Conservation (phyloP, 2,113 vertebrate species). For the Catagonus wagneri region DNA sequence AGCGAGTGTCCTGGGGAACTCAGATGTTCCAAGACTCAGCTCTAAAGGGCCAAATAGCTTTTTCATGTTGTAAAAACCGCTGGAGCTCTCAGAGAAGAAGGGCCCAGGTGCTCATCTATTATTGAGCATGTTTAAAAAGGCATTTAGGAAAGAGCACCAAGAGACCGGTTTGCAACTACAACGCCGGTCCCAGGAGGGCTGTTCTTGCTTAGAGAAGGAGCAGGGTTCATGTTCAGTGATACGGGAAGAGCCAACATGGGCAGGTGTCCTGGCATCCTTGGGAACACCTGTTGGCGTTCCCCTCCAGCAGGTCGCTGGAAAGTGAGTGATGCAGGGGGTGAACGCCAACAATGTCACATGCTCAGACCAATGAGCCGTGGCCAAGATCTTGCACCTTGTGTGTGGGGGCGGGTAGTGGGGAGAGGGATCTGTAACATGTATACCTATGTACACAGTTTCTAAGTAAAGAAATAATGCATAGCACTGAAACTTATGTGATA, state of each 20-base stretch:
- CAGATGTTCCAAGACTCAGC: conserved; percentile 66
- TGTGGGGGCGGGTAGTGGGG: background rate
- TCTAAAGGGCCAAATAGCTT: conserved; percentile 82
- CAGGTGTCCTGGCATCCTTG: background rate
- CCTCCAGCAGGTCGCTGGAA: background rate
- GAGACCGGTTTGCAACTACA: conserved; percentile 75
- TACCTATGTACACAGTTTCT: background rate
- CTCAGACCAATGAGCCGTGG: background rate
- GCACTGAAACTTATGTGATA: background rate
- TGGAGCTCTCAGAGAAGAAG: conserved; percentile 68
- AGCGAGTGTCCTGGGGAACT: conserved; percentile 66
- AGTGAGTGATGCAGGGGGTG: background rate
- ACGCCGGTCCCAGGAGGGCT: conserved; percentile 74
- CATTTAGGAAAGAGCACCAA: conserved; percentile 84
- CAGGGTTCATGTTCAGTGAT: conserved; percentile 42
- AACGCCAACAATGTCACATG: accelerated
- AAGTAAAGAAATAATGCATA: background rate
- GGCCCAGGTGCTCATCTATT: conserved; percentile 85
- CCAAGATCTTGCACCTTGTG: background rate
- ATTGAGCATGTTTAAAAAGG: conserved; percentile 87
- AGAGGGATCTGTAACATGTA: background rate
- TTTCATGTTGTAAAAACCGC: conserved; percentile 82
- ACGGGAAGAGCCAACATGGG: background rate
- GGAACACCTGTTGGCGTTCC: background rate
- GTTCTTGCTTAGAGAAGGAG: conserved; percentile 68